Percentiles rank a stretch among this genome's conserved stretches.
Conservation (phyloP, 1,140 invertebrate species). For the Trichonephila inaurata region DNA sequence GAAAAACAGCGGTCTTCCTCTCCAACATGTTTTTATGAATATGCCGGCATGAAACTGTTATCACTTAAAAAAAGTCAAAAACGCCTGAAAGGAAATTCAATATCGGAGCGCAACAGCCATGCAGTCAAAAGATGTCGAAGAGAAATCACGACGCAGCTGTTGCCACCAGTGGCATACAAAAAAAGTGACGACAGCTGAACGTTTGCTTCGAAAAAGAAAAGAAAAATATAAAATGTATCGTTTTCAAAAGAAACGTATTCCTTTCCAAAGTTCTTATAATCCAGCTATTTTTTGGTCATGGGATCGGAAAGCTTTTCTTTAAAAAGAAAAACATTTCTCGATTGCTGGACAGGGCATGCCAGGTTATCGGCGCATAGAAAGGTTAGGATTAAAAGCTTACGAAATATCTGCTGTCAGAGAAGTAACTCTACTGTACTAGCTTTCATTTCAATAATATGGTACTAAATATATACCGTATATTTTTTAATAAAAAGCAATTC, state of each 20-base stretch:
- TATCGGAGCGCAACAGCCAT: constrained; percentile 21
- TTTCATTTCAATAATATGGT: no score
- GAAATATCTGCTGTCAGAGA: no score
- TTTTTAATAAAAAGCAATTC: no score
- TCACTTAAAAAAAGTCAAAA: constrained; percentile 27
- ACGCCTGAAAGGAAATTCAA: constrained; percentile 31
- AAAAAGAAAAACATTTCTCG: no score
- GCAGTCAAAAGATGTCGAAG: constrained; percentile 30
- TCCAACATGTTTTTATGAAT: not conserved
- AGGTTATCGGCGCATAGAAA: no score
- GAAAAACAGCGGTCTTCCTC: constrained; percentile 8
- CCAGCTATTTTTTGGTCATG: not conserved
- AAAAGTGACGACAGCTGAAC: not conserved
- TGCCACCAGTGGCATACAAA: constrained; percentile 15
- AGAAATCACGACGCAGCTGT: constrained; percentile 21
- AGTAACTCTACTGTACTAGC: no score
- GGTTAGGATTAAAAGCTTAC: no score
- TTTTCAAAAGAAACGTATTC: not conserved
- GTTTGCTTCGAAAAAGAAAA: not conserved
- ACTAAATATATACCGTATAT: no score
- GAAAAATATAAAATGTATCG: not conserved
- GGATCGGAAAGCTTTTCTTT: not conserved
- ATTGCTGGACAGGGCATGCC: no score
- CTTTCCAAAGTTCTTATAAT: constrained; percentile 1
- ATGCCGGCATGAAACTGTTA: not conserved